Conservation (phyloP, 2,888 invertebrate species). For the Lasioglossum vierecki region DNA sequence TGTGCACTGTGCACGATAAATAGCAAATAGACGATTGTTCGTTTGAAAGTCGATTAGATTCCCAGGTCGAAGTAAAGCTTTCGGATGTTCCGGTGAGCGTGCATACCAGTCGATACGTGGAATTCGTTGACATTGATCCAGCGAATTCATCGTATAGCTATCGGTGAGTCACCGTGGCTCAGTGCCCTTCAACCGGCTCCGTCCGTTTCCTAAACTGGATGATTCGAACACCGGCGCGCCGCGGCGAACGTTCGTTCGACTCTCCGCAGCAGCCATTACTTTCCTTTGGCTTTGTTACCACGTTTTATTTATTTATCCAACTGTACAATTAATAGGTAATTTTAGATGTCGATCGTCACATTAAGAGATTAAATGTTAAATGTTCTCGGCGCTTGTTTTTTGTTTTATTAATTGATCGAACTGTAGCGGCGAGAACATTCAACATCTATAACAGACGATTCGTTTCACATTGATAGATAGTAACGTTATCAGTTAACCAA, state of each 20-base stretch:
- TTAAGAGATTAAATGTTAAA: too few relatives aligned
- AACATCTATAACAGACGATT: too few relatives aligned
- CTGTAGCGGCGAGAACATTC: too few relatives aligned
- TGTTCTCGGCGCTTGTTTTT: too few relatives aligned
- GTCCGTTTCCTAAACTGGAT: slow-evolving; percentile 59
- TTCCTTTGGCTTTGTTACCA: not conserved
- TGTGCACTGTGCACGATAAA: too few relatives aligned
- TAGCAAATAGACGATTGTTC: not conserved
- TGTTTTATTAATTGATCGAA: too few relatives aligned
- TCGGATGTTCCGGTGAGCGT: slow-evolving; percentile 38
- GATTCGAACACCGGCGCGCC: slow-evolving; percentile 10
- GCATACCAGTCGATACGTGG: slow-evolving; percentile 57
- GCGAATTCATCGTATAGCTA: slow-evolving; percentile 59
- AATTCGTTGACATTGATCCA: slow-evolving; percentile 69
- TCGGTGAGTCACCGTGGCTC: slow-evolving; percentile 68
- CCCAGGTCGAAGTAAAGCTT: slow-evolving; percentile 22
- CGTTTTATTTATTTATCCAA: too few relatives aligned
- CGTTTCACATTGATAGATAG: not conserved
- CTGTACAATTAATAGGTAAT: too few relatives aligned
- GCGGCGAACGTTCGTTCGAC: not conserved
- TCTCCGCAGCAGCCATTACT: slow-evolving; percentile 8
- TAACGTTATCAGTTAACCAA: not conserved
- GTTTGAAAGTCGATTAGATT: slow-evolving; percentile 24
- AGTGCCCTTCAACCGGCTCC: slow-evolving; percentile 64
- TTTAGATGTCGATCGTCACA: too few relatives aligned